Evolutionary conservation across 1,140 invertebrate genomes (phyloP), one percentile per base, ranked within the genome.

Genomic region (Pomacea maculata): DNA sequence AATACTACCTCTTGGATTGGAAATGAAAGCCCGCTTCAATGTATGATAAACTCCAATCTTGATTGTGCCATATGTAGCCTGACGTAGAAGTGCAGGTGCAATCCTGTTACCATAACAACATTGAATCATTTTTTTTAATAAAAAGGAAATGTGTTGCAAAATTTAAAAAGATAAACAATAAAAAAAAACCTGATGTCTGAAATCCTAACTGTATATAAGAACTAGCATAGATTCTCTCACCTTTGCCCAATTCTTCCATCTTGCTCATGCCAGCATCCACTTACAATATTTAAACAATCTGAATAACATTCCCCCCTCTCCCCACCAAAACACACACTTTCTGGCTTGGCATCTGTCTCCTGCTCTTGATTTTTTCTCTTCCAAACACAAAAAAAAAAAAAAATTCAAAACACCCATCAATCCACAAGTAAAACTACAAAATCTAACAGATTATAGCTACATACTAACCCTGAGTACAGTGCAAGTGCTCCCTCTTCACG

Each of bases 21-120:
- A 92, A 87, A 87, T 92, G 89, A 85, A 89, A 88, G 82, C 17
- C 85, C 95, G 92, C 91, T 98, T 98, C 72, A 98, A 90, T 0
- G 96, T 95, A 90, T 98, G 98, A 92, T 99, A 99, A 34, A 97
- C 95, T 79, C 97, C 97, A 91, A 98, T 98, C 92, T 99, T 99
- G 83, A 98, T 97, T 45, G 97, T 98, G 84, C 97, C 97, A 93
- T 99, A 99, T 68, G 96, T 97, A 25, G 97, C 96, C 92, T 98
- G 97, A 52, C 97, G 93, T 70, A 99, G 92, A 76, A 98, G 94
- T 71, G 97, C 97, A 79, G 97, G 97, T 92, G 95, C 95, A 88
- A 98, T 96, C 83, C 97, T 98, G 91, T 55, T 63, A 25, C 11
- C 21, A 77, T 61, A 55, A 75, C 54, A 81, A 83, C 74, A 65